These are phyloP conservation scores for Phyllotis vaccarum DNA, from an alignment of 2,797 vertebrate genomes.

Conservation along the genomic window DNA sequence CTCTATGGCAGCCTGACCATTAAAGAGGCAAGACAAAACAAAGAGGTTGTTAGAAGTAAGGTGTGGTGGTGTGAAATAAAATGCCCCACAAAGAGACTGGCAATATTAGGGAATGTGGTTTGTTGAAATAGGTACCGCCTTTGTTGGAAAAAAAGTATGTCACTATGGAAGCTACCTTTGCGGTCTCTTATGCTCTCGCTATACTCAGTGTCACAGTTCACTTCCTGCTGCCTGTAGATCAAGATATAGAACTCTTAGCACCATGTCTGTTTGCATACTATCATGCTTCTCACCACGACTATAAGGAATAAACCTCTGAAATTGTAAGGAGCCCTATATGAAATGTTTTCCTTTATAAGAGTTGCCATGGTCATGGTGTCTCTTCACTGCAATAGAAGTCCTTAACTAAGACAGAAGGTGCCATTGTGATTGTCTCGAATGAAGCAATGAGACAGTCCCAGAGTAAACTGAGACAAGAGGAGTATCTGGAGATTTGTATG, in stretches of 20 bases:
- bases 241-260: background rate
- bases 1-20: conserved; percentile 53
- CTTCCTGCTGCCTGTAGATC: background rate
- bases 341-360: background rate
- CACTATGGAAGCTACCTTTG: background rate
- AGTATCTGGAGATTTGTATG: background rate
- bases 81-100: background rate
- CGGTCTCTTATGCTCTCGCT: background rate
- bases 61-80: background rate
- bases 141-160: background rate
- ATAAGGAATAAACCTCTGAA: background rate
- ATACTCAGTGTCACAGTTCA: background rate
- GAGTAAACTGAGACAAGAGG: background rate
- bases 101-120: background rate
- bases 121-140: background rate
- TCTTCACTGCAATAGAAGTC: background rate
- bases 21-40: background rate
- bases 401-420: background rate
- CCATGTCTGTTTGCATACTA: background rate
- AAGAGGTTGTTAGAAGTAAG: background rate
- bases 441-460: background rate
- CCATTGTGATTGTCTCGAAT: background rate
- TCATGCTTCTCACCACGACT: background rate
- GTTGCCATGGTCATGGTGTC: background rate
- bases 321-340: background rate